Percentiles rank a stretch among this genome's conserved stretches.
Evolutionary conservation across 2,797 vertebrate genomes (phyloP).

Genomic region (Paramormyrops hopkinsi): DNA sequence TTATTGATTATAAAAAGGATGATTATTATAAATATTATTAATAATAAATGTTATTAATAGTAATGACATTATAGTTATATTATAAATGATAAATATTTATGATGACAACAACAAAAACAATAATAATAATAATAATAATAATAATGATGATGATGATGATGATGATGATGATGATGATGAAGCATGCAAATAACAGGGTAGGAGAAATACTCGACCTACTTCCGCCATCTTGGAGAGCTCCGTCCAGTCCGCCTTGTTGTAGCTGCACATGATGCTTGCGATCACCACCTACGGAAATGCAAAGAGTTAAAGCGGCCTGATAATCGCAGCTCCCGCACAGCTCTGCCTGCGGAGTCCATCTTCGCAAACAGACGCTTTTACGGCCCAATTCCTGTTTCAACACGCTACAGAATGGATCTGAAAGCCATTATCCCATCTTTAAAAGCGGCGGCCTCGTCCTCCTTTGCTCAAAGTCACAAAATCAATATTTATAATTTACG

Average conservation of each 20-base stretch:
- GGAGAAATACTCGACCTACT: conserved; percentile 49
- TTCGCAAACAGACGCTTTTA: conserved; percentile 27
- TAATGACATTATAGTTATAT: background rate
- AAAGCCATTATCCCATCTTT: conserved; percentile 42
- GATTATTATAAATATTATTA: background rate
- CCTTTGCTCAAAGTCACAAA: conserved; percentile 47
- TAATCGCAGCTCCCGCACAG: background rate
- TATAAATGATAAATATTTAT: background rate
- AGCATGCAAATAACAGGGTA: background rate
- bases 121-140: background rate
- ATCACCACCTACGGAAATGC: conserved; percentile 61
- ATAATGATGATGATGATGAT: background rate
- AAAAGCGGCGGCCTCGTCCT: conserved; percentile 28
- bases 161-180: background rate
- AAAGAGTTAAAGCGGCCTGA: background rate
- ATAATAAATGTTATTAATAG: background rate
- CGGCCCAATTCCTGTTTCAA: conserved; percentile 43
- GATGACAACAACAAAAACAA: background rate
- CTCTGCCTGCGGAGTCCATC: conserved; percentile 26
- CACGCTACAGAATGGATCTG: conserved; percentile 43
- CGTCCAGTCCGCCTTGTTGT: conserved; percentile 72
- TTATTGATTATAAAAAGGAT: background rate
- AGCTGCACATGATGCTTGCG: conserved; percentile 77
- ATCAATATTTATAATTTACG: conserved; percentile 72
- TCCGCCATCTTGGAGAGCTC: conserved; percentile 75